Percentiles rank a stretch among this genome's conserved stretches.
phyloP scores from a whole-genome alignment of 1,140 invertebrate genomes.

The Drosophila sp. region DNA sequence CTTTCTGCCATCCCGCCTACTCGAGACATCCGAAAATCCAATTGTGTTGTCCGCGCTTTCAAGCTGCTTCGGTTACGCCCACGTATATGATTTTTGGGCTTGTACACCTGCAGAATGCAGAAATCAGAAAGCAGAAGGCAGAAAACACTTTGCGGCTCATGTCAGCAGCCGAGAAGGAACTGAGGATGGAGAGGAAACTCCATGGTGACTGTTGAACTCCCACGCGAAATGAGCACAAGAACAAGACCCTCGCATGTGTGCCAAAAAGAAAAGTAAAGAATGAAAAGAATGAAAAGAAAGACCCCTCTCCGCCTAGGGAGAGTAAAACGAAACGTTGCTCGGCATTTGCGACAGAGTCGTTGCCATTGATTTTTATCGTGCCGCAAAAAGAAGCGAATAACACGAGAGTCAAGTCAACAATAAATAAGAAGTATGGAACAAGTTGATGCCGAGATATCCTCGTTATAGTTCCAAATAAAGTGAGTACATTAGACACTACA shows the following conservation, averaged over 20 bases:
- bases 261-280: slow-evolving; percentile 50
- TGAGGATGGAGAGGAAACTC: neutral
- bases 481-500: neutral
- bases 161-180: slow-evolving; percentile 16
- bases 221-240: slow-evolving; percentile 46
- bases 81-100: slow-evolving; percentile 40
- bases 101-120: slow-evolving; percentile 65
- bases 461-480: neutral
- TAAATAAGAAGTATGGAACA: slow-evolving; percentile 26
- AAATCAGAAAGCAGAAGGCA: slow-evolving; percentile 29
- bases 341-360: slow-evolving; percentile 45
- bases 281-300: too few relatives aligned
- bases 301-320: neutral
- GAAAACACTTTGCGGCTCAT: slow-evolving; percentile 50
- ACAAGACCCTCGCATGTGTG: slow-evolving; percentile 64
- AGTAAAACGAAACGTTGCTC: slow-evolving; percentile 45
- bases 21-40: slow-evolving; percentile 5
- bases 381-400: slow-evolving; percentile 28
- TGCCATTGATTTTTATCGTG: slow-evolving; percentile 76
- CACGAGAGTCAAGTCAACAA: slow-evolving; percentile 51
- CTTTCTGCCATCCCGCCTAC: too few relatives aligned
- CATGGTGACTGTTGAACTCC: slow-evolving; percentile 56
- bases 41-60: slow-evolving; percentile 61
- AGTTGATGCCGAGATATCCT: slow-evolving; percentile 3
- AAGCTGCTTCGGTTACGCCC: slow-evolving; percentile 57